Evolutionary conservation across 2,797 vertebrate species (phyloP), one percentile per base, ranked within the genome.

Genomic region (Eulemur coronatus): DNA sequence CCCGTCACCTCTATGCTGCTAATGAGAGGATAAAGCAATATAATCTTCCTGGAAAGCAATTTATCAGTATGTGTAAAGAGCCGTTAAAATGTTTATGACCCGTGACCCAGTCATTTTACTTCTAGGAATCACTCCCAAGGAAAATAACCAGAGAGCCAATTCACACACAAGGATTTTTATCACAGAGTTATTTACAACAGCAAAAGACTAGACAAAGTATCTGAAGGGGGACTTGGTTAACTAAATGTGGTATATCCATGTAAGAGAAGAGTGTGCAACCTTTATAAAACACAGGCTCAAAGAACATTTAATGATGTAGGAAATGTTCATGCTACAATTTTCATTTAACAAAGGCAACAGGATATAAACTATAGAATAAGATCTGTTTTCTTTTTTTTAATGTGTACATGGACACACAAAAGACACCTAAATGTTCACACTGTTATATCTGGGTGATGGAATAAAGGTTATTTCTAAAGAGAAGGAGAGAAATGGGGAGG

Each of bases 61-160:
- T 57, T 89, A 79, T 80, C 73, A 73, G 50, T 84, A 67, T 12
- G 50, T 35, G 30, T 79, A 92, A 91, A 84, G 78, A 89, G 70
- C 46, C 70, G 86, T 90, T 67, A 48, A 87, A 80, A 41, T 52
- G 70, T 67, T 91, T 63, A 46, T 48, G 78, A 72, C 67, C 50
- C 10, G 43, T 70, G 88, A 65, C 76, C 55, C 46, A 35, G 81
- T 28, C 70, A 26, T 78, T 85, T 76, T 76, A n/a, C 26, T 81
- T 90, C 67, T 14, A 78, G 85, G 81, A 48, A 75, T 75, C 78
- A 84, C 92, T 81, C 86, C 81, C 91, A 41, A 73, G 59, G 70
- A 88, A 90, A 94, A 92, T 55, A n/a, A 91, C 57, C 70, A 14
- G 28, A 91, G 67, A 41, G 30, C 26, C 72, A 80, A 76, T 35